Evolutionary conservation across 2,797 vertebrate genomes (phyloP), one percentile per base, ranked within the genome.

Genomic region (Dipus sagitta): DNA sequence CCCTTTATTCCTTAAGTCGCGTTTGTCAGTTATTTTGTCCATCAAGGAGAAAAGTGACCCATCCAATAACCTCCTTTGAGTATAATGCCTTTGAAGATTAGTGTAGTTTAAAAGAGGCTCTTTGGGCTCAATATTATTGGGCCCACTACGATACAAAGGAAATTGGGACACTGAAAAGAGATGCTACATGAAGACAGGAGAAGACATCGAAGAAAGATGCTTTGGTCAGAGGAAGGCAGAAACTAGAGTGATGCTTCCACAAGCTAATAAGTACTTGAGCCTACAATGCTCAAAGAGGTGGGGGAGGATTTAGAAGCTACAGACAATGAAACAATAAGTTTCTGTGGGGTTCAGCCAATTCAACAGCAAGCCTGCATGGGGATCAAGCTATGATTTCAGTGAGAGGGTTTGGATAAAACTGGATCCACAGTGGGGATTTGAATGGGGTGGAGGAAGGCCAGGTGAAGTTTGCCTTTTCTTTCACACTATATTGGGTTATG

Each of bases 131-230:
- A 9, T 65, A 24, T 47, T 12, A 71, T 20, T 20, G 18, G 6
- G 21, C 80, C 8, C 28, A 62, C 71, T 62, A 18, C 32, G 83
- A 90, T 54, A 82, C 60, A 90, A 91, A 91, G 65, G 86, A n/a
- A 34, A 78, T 54, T 42, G 72, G 26, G 80, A 83, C 67, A 38
- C 23, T 54, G 72, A 62, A 30, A 38, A 65, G 38, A 68, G 70
- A 52, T 23, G 3, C 18, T 42, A 9, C 1, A 24, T 90, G 28
- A 68, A 47, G 80, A 74, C 20, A 34, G 14, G 4, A 0, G n/a
- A 68, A 71, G n/a, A 47, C 17, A 13, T 0, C 30, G 52, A 80
- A 30, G n/a, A 34, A 80, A 47, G 34, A 68, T 1, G 76, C 7
- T 26, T 18, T 6, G 47, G 83, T 72, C 47, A n/a, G n/a, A n/a